Conservation (phyloP, 2,113 vertebrate genomes). For the Synchiropus splendidus region DNA sequence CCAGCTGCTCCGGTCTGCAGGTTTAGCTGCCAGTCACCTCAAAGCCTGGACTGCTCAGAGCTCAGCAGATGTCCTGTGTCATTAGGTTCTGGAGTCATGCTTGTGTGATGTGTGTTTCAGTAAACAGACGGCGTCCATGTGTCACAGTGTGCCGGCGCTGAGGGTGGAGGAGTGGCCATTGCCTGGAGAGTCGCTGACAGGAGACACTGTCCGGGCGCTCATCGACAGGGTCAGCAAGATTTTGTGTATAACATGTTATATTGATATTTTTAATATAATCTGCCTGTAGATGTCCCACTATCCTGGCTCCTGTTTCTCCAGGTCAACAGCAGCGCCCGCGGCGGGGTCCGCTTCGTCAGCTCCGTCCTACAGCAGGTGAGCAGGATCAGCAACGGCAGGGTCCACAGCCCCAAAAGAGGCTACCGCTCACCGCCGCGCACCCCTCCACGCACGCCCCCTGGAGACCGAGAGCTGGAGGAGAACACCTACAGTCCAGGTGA, state of each 20-base stretch:
- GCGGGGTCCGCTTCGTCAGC: constrained; percentile 83
- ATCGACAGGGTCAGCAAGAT: constrained; percentile 84
- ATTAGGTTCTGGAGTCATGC: constrained; percentile 2
- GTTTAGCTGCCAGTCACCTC: neutral
- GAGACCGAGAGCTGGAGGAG: constrained; percentile 55
- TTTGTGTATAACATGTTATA: no score
- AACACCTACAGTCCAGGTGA: constrained; percentile 59
- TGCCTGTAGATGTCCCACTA: no score
- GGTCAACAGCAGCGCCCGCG: constrained; percentile 81
- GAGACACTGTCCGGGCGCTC: constrained; percentile 75
- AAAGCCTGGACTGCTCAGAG: neutral
- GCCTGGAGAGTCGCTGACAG: constrained; percentile 74
- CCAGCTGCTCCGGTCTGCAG: constrained; percentile 7
- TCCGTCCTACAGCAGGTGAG: constrained; percentile 77
- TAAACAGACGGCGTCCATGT: constrained; percentile 67
- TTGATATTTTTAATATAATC: no score
- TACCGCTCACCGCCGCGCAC: constrained; percentile 52
- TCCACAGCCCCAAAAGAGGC: constrained; percentile 58
- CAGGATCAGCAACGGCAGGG: constrained; percentile 42
- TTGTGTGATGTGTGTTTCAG: constrained; percentile 35
- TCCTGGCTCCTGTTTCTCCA: constrained; percentile 37
- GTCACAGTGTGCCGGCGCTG: constrained; percentile 74
- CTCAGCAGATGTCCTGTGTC: neutral
- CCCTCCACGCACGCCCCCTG: constrained; percentile 52
- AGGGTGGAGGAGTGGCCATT: constrained; percentile 90